Evolutionary conservation across 2,888 invertebrate genomes (phyloP), one percentile per base, ranked within the genome.

Genomic region (Augiades crinisus): DNA sequence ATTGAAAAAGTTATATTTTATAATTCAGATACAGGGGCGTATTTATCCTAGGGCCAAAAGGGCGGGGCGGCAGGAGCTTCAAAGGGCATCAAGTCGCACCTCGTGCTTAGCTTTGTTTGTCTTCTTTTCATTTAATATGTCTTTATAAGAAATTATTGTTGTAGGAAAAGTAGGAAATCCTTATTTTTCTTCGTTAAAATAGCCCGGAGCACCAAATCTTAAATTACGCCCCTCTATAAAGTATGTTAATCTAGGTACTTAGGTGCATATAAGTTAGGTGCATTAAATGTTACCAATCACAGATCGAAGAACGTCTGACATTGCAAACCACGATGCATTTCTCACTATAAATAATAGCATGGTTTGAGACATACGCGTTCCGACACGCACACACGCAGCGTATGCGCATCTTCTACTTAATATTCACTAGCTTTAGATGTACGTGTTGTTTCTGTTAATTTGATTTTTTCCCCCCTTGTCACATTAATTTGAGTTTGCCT

Each of bases 381-480:
- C 16, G 34, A 30, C 30, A 13, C 22, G 22, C 49, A 56, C 12
- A 21, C 41, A 16, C 57, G 56, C 59, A 55, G 55, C 50, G 59
- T 58, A 19, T 57, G 50, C 49, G 58, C 60, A 62, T 62, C 59
- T 56, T 58, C 72, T 67, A 69, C 72, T 63, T 73, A 72, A 75
- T 68, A 65, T 67, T 70, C 82, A 83, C 79, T 56, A 63, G 86
- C 87, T 86, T 85, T 81, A 75, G 75, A 75, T 85, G 79, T 72
- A 79, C 66, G 77, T 85, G 75, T 66, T 66, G 64, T 63, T n/a
- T 67, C 63, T 65, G 64, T 67, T 76, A 72, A 71, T 66, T 65
- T 59, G 67, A 59, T 70, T 72, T 72, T 69, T 36, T 50, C 17
- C 8, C 62, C 61, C 56, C 64, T 72, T 64, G 38, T 37, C 44